Percentiles rank a stretch among this genome's conserved stretches.
phyloP scores from a whole-genome alignment of 2,888 invertebrate species.

The Anarsia innoxiella region DNA sequence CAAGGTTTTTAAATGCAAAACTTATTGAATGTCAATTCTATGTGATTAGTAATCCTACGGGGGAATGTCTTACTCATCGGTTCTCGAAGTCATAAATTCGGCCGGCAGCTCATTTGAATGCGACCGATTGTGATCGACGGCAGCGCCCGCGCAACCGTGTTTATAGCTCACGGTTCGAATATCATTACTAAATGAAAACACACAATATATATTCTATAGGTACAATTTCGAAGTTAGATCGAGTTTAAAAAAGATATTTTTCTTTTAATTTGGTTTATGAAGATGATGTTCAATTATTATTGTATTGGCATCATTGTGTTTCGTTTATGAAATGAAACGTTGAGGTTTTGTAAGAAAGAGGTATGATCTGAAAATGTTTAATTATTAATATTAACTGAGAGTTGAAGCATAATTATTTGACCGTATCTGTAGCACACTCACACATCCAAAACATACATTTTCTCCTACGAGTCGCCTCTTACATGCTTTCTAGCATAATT shows the following conservation, averaged over 20 bases:
- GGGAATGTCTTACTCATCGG: constrained; percentile 60
- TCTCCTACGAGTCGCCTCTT: constrained; percentile 20
- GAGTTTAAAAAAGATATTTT: background rate
- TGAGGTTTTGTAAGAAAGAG: too few relatives aligned
- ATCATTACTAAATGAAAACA: constrained; percentile 12
- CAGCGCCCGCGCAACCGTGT: constrained; percentile 39
- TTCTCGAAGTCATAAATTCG: constrained; percentile 56
- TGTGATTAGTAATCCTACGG: constrained; percentile 22
- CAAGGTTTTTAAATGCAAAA: too few relatives aligned
- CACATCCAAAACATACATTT: constrained; percentile 18
- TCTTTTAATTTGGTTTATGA: too few relatives aligned
- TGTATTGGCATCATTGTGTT: too few relatives aligned
- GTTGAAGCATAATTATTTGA: constrained; percentile 18
- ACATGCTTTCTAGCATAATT: constrained; percentile 26
- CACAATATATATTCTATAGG: too few relatives aligned
- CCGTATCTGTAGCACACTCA: constrained; percentile 13
- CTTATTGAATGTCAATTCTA: too few relatives aligned
- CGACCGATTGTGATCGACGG: constrained; percentile 67
- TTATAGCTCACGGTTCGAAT: constrained; percentile 32
- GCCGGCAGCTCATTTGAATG: constrained; percentile 61
- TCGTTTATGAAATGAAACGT: too few relatives aligned
- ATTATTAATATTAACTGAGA: too few relatives aligned
- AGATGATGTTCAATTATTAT: too few relatives aligned
- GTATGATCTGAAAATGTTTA: too few relatives aligned
- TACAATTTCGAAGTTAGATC: too few relatives aligned